Evolutionary conservation across 2,113 vertebrate genomes (phyloP).

Genomic region (human (Homo sapiens)): DNA sequence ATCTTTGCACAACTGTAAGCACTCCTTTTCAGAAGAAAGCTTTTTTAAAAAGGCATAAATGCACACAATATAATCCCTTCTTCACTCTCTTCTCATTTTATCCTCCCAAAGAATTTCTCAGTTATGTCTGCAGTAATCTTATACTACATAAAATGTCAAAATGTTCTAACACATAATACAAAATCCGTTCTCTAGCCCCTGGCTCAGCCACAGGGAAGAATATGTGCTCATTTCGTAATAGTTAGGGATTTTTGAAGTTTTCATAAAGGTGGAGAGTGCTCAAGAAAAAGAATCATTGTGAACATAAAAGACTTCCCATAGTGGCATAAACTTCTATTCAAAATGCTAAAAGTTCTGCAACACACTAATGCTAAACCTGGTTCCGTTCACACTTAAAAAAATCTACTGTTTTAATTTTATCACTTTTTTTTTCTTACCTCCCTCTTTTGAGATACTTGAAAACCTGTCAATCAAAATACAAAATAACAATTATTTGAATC

Average conservation of each 20-base stretch:
- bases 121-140: background rate
- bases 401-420: slow-evolving; percentile 6
- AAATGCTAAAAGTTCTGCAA: background rate
- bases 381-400: background rate
- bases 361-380: background rate
- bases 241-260: background rate
- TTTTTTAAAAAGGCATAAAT: background rate
- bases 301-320: background rate
- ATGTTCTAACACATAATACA: background rate
- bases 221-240: background rate
- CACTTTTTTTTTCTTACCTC: background rate
- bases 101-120: background rate
- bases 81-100: background rate
- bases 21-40: background rate
- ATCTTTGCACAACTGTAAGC: background rate
- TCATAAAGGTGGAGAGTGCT: background rate
- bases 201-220: background rate
- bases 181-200: background rate
- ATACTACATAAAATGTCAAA: background rate
- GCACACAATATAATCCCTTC: background rate
- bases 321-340: background rate
- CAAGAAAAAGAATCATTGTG: background rate
- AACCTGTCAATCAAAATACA: background rate
- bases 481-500: slow-evolving; percentile 55
- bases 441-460: background rate